Evolutionary conservation across 2,113 vertebrate species (phyloP).

Genomic region (Choloepus hoffmanni): DNA sequence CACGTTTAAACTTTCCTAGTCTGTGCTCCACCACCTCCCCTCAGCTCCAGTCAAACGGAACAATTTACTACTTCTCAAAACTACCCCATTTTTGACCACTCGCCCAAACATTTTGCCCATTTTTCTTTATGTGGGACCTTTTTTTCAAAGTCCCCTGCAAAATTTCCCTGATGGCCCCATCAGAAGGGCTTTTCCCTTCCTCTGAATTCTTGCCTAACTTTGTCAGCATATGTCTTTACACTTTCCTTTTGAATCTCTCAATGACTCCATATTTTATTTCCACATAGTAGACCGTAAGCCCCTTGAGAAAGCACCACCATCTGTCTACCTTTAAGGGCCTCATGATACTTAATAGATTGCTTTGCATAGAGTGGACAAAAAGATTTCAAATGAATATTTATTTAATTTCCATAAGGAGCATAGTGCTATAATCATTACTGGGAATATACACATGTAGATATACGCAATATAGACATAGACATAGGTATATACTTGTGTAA

Average conservation of each 20-base stretch:
- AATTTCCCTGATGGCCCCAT: background rate
- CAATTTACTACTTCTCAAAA: background rate
- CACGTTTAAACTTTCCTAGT: background rate
- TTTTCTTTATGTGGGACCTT: background rate
- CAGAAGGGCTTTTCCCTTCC: background rate
- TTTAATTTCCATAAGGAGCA: background rate
- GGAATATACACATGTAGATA: background rate
- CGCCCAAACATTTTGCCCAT: background rate
- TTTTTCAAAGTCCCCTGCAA: background rate
- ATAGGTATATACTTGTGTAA: background rate
- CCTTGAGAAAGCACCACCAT: background rate
- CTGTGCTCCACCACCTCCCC: background rate
- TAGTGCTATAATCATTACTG: background rate
- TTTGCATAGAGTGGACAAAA: background rate
- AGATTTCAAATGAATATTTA: background rate
- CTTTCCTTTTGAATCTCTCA: background rate
- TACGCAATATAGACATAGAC: too few relatives aligned
- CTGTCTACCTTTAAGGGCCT: background rate
- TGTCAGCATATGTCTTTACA: background rate
- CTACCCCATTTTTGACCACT: background rate
- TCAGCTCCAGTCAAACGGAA: background rate
- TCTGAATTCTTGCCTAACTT: background rate
- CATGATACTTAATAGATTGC: background rate
- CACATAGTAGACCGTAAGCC: background rate
- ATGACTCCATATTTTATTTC: background rate